phyloP scores from a whole-genome alignment of 2,888 invertebrate species.

The Glyphotaelius pellucidus region DNA sequence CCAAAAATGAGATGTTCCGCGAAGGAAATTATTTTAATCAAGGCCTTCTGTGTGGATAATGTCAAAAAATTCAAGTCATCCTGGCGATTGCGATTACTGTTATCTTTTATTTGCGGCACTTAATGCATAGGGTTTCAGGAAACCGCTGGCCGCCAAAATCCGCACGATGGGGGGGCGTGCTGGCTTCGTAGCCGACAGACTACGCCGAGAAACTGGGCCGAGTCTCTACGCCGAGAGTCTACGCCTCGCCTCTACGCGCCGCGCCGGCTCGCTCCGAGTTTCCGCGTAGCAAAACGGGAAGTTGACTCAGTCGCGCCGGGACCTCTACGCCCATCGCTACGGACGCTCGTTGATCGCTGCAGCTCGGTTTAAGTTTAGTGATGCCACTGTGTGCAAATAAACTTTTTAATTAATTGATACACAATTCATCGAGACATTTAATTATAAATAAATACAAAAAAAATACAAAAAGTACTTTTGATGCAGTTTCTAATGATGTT shows the following conservation, averaged over 20 bases:
- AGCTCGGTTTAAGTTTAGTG: background rate
- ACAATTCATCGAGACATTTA: background rate
- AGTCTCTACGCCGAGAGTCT: background rate
- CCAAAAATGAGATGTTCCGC: too few relatives aligned
- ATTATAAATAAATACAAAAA: background rate
- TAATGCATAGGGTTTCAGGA: slow-evolving; percentile 24
- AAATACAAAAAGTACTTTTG: background rate
- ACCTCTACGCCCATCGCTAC: slow-evolving; percentile 32
- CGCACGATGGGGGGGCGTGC: slow-evolving; percentile 14
- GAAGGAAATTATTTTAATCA: too few relatives aligned
- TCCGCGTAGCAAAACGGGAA: slow-evolving; percentile 28
- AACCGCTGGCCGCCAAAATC: background rate
- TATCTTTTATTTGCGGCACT: slow-evolving; percentile 23
- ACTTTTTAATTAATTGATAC: background rate
- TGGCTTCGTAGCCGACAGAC: background rate
- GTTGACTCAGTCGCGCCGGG: slow-evolving; percentile 39
- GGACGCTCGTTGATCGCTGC: background rate
- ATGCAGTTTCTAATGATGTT: background rate
- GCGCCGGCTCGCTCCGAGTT: slow-evolving; percentile 12
- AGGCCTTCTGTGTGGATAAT: background rate
- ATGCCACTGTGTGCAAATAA: background rate
- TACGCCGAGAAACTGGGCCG: background rate
- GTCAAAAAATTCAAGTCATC: background rate
- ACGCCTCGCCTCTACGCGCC: slow-evolving; percentile 6
- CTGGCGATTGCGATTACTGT: background rate